Conservation (phyloP, 2,113 vertebrate species). For the Trochalopteron elliotii region DNA sequence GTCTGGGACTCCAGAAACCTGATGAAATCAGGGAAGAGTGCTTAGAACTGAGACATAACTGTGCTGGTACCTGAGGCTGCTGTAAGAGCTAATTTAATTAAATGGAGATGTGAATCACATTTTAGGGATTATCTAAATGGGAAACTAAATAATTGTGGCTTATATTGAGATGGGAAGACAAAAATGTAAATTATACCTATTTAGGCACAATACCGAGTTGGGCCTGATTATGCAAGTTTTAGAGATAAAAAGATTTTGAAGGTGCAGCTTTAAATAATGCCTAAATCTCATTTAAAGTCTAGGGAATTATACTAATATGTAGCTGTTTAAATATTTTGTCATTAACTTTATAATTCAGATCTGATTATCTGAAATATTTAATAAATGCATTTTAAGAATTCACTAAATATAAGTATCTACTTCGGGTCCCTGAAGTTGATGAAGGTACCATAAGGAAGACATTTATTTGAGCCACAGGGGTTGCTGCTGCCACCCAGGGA, state of each 20-base stretch:
- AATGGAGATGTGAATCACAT: not conserved
- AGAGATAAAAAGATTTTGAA: not conserved
- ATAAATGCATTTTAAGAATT: not conserved
- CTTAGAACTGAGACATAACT: not conserved
- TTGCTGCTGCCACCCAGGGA: not conserved
- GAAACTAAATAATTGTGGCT: not conserved
- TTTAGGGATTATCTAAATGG: not conserved
- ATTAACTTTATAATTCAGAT: not conserved
- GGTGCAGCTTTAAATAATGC: not conserved
- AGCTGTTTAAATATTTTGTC: not conserved
- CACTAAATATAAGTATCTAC: not conserved
- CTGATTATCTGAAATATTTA: not conserved
- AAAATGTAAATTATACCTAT: not conserved
- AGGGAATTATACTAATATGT: not conserved
- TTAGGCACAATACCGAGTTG: not conserved
- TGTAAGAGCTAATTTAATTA: conserved; percentile 16
- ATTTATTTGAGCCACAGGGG: not conserved
- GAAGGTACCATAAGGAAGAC: not conserved
- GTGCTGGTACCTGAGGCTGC: not conserved
- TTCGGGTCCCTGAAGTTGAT: not conserved
- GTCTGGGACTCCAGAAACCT: not conserved
- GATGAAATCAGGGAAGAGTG: not conserved
- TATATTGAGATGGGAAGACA: not conserved
- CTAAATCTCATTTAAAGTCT: not conserved
- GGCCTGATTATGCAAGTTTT: not conserved